These are phyloP conservation scores for Athalia circularis DNA, from an alignment of 2,888 invertebrate genomes.

Conservation along the genomic window DNA sequence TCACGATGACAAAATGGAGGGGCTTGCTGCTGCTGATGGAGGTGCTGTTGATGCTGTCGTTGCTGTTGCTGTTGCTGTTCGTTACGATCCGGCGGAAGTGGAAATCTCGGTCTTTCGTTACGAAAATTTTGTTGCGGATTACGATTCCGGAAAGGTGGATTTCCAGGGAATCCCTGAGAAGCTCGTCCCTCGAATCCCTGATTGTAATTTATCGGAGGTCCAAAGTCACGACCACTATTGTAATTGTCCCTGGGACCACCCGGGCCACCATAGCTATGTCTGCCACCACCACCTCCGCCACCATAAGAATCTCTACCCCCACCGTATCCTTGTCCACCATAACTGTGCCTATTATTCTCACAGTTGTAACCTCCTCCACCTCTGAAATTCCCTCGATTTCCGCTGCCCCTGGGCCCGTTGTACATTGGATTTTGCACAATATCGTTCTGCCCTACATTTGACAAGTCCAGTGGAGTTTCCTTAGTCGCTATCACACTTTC, in stretches of 20 bases:
- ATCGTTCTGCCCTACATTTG: slow-evolving; percentile 64
- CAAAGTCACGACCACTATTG: slow-evolving; percentile 64
- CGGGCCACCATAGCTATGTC: slow-evolving; percentile 54
- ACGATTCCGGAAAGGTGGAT: slow-evolving; percentile 65
- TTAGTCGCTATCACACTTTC: slow-evolving; percentile 25
- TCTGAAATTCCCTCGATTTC: slow-evolving; percentile 65
- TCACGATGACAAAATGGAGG: slow-evolving; percentile 48
- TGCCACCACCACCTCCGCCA: slow-evolving; percentile 51
- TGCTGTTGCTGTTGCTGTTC: slow-evolving; percentile 29
- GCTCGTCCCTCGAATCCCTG: slow-evolving; percentile 65
- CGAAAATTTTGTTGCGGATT: slow-evolving; percentile 66
- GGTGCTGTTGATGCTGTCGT: slow-evolving; percentile 27
- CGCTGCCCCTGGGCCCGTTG: slow-evolving; percentile 78
- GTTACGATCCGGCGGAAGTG: slow-evolving; percentile 52
- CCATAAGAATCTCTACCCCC: slow-evolving; percentile 74
- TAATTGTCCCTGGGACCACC: slow-evolving; percentile 56
- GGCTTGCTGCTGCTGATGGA: slow-evolving; percentile 31
- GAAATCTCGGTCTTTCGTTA: slow-evolving; percentile 54
- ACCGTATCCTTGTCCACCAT: slow-evolving; percentile 65
- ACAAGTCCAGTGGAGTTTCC: slow-evolving; percentile 61
- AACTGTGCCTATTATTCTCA: slow-evolving; percentile 64
- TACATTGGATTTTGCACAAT: slow-evolving; percentile 79
- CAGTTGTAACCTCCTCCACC: slow-evolving; percentile 58
- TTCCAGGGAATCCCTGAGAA: slow-evolving; percentile 59
- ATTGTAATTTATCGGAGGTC: slow-evolving; percentile 63